Percentiles rank a stretch among this genome's conserved stretches.
Conservation (phyloP, 2,888 invertebrate species). For the Protodeltote pygarga region DNA sequence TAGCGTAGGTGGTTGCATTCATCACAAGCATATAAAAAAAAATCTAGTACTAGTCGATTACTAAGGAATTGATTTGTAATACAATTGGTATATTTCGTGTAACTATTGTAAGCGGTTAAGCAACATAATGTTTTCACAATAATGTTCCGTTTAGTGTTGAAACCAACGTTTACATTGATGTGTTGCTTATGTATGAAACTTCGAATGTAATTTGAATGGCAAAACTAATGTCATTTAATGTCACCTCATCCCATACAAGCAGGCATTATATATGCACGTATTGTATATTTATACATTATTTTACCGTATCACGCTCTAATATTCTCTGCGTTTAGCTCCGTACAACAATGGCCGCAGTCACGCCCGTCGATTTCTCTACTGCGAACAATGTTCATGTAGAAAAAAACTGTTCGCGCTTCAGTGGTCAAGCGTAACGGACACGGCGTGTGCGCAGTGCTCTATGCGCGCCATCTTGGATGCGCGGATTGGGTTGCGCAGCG, state of each 20-base stretch:
- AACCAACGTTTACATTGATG: background rate
- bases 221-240: constrained; percentile 20
- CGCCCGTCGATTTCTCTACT: constrained; percentile 85
- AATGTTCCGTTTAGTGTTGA: background rate
- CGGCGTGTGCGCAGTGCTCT: constrained; percentile 81
- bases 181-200: too few relatives aligned
- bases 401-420: constrained; percentile 79
- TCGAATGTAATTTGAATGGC: too few relatives aligned
- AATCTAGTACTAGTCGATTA: too few relatives aligned
- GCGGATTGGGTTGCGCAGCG: constrained; percentile 76
- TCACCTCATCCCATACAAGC: constrained; percentile 22
- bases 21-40: too few relatives aligned
- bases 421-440: constrained; percentile 78
- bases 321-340: constrained; percentile 78
- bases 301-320: constrained; percentile 83
- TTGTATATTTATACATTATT: constrained; percentile 66
- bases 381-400: constrained; percentile 85
- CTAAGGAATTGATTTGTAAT: constrained; percentile 3
- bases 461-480: constrained; percentile 82
- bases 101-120: background rate
- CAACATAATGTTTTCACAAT: background rate
- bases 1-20: too few relatives aligned
- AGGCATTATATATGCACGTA: constrained; percentile 21
- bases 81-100: background rate
- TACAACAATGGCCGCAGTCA: constrained; percentile 83